Base-by-base conservation (phyloP, 2,888 invertebrate genomes). In the Lucinisca nassula region DNA sequence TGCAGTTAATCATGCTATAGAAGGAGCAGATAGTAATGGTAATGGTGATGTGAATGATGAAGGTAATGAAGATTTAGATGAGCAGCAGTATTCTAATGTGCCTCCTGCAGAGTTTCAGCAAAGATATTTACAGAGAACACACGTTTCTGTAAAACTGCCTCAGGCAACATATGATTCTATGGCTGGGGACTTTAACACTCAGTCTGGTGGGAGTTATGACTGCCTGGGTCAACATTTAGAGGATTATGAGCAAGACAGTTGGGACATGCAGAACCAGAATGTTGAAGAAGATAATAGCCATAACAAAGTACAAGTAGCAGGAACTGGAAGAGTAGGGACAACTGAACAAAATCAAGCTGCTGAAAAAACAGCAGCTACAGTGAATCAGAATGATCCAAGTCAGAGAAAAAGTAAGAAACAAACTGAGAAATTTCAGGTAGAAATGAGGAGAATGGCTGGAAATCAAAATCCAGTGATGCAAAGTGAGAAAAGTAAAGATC, bases 81-180 rank as follows among this genome's bases (percentile, higher is more conserved):
- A 24, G 24, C 27, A 58, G 3, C 75, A 67, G 21, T 84, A 55
- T 80, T 32, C 86, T n/a, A 49, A 35, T 17, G 80, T 82, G 14
- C 74, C 85, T 38, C 61, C 77, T 10, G 74, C 70, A 4, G 84
- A 75, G 17, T 81, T 85, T 76, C 85, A 90, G 35, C 77, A 83
- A 38, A 73, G 81, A 38, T 85, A 84, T 70, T 30, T 90, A 27
- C 90, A 83, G 73, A 80, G 79, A 30, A 87, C 85, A 12, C 90
- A 90, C 37, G 90, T 90, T 14, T 90, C 90, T 40, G 90, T 90
- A 17, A 90, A 85, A 49, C 76, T 90, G 21, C 90, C 90, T 10
- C 87, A 87, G 37, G 85, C 87, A 4, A 90, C 85, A 0, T 90
- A 90, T 74, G 90, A 90, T 58, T 87, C 89, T n/a, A 77, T 90